Evolutionary conservation across 2,797 vertebrate species (phyloP).

Genomic region (Macroramphosus scolopax): DNA sequence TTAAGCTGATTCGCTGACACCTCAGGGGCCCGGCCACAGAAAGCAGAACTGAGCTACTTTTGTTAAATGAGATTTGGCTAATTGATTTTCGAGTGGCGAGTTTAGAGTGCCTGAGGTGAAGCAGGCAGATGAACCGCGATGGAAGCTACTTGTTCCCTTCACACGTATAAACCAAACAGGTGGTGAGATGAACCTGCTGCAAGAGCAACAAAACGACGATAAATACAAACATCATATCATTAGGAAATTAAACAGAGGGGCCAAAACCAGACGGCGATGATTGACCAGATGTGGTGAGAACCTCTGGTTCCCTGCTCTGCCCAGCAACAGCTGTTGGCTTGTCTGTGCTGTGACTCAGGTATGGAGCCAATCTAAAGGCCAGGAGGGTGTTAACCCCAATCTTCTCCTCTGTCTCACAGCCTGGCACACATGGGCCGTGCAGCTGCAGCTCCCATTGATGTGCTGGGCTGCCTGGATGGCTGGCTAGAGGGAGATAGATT

Average conservation of each 20-base stretch:
- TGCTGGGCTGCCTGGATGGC: constrained; percentile 62
- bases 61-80: constrained; percentile 82
- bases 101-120: constrained; percentile 50
- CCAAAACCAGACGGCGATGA: constrained; percentile 34
- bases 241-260: constrained; percentile 59
- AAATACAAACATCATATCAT: constrained; percentile 32
- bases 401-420: constrained; percentile 73
- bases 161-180: constrained; percentile 27
- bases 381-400: constrained; percentile 83
- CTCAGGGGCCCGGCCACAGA: constrained; percentile 68
- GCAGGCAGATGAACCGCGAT: constrained; percentile 30
- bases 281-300: constrained; percentile 59
- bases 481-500: constrained; percentile 80
- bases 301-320: constrained; percentile 44
- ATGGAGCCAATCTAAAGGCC: constrained; percentile 81
- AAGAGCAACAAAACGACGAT: constrained; percentile 16
- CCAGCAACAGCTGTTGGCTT: constrained; percentile 60
- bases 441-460: constrained; percentile 81
- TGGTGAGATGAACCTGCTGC: constrained; percentile 42
- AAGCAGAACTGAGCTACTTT: constrained; percentile 73
- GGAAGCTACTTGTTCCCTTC: constrained; percentile 31
- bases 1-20: constrained; percentile 69
- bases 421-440: constrained; percentile 74
- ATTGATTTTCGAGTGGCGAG: constrained; percentile 81
- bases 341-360: constrained; percentile 64